Percentiles rank a stretch among this genome's conserved stretches.
These are phyloP conservation scores for Nasonia longicornis DNA, from an alignment of 1,140 invertebrate species.

Conservation along the genomic window DNA sequence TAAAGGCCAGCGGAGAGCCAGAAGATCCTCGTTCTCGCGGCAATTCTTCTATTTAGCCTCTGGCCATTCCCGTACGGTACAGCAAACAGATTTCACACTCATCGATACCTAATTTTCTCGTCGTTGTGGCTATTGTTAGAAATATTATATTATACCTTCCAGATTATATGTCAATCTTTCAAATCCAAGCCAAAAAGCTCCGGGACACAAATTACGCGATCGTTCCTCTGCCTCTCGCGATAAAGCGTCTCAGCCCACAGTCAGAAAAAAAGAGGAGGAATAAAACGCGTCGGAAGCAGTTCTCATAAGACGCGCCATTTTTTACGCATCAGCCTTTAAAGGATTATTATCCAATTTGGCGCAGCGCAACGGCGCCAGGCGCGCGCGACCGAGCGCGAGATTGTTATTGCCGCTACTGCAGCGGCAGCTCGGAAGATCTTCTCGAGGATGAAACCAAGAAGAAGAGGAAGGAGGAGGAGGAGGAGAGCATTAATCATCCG, in stretches of 20 bases:
- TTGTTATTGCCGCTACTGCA: conserved; percentile 3
- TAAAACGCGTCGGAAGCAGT: background rate
- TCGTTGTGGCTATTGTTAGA: no score
- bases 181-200: no score
- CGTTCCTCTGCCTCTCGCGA: background rate
- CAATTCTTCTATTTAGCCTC: conserved; percentile 15
- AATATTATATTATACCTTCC: no score
- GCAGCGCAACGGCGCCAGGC: conserved; percentile 24
- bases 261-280: background rate
- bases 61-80: no score
- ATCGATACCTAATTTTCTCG: no score
- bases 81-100: background rate
- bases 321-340: conserved; percentile 11
- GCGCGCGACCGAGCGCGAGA: background rate
- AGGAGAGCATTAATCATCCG: conserved; percentile 31
- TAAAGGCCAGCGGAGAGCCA: background rate
- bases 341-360: conserved; percentile 46
- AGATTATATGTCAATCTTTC: no score
- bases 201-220: background rate
- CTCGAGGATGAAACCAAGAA: conserved; percentile 2
- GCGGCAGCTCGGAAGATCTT: background rate
- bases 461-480: background rate
- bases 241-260: background rate
- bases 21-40: conserved; percentile 21
- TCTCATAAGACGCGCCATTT: background rate